Evolutionary conservation across 1,140 invertebrate species (phyloP).

Genomic region (Caenorhabditis tropicalis): DNA sequence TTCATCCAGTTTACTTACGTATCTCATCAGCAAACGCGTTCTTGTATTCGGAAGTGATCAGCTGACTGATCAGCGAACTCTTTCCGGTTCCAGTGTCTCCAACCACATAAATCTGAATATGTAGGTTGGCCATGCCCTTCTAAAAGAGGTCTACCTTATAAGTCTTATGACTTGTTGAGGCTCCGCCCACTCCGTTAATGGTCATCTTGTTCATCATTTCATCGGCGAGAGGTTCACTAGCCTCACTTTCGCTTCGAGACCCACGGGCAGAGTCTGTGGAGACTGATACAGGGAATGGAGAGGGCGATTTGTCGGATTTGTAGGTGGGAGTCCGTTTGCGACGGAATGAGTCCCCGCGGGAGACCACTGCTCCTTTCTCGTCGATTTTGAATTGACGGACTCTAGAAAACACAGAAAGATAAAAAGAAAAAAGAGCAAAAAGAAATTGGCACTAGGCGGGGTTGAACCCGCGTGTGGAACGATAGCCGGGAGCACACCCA

Average conservation of each 20-base stretch:
- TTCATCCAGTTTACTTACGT: no score
- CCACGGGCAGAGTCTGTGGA: slow-evolving; percentile 34
- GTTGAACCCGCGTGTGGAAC: no score
- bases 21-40: slow-evolving; percentile 59
- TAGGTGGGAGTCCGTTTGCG: slow-evolving; percentile 51
- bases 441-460: no score
- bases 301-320: slow-evolving; percentile 48
- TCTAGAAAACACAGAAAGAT: slow-evolving; percentile 38
- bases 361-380: slow-evolving; percentile 60
- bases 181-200: neutral
- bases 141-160: slow-evolving; percentile 32
- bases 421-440: no score
- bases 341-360: slow-evolving; percentile 57
- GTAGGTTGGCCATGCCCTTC: neutral
- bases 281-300: slow-evolving; percentile 40
- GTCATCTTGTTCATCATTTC: neutral
- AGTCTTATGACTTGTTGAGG: slow-evolving; percentile 17
- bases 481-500: no score
- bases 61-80: slow-evolving; percentile 54
- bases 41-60: slow-evolving; percentile 59
- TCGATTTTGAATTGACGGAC: slow-evolving; percentile 62
- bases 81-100: slow-evolving; percentile 59
- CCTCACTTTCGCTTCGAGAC: slow-evolving; percentile 25
- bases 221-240: neutral
- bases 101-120: slow-evolving; percentile 58